Base-by-base conservation (phyloP, 2,797 vertebrate species). In the Leuciscus waleckii region DNA sequence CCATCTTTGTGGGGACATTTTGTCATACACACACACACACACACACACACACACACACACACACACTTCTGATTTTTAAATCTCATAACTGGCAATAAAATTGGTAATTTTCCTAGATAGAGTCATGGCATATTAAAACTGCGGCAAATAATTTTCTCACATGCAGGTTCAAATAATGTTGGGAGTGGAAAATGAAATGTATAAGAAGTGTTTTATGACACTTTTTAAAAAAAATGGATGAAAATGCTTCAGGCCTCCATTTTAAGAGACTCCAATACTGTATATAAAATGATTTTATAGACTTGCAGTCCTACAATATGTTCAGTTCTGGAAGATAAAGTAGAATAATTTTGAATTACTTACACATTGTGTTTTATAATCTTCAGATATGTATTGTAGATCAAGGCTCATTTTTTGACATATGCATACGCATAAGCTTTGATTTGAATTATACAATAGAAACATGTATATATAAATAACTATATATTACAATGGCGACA, bases 81-180 rank as follows among this genome's bases (percentile, higher is more conserved):
- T 58, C 1, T 46, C 83, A 70, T 79, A n/a, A 43, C 39, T 41
- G 51, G 2, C 39, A 35, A 58, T 63, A 70, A 26, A 68, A 21
- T 13, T 5, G 21, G 8, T 13, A 0, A 23, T 41, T 79, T 63
- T 46, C 16, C 8, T 32, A 21, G 29, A 65, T 21, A 46, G 71
- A 75, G 23, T 54, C 61, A 41, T 54, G 39, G 19, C 73, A 76
- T 49, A 51, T 76, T 54, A 56, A 83, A 83, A 56, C 10, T 5
- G 35, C 9, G 6, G 16, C 23, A 76, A 23, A 41, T 67, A 2
- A 19, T 39, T 83, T 76, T 83, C 41, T 82, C 81, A 37, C 56
- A 65, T 65, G 61, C 61, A 9, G 39, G 81, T 23, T 82, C 26
- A 73, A 67, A 29, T 77, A 78, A 79, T 78, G 35, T 58, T 23